Percentiles rank a stretch among this genome's conserved stretches.
These are phyloP conservation scores for Poicephalus meyeri DNA, from an alignment of 2,113 vertebrate species.

Conservation along the genomic window DNA sequence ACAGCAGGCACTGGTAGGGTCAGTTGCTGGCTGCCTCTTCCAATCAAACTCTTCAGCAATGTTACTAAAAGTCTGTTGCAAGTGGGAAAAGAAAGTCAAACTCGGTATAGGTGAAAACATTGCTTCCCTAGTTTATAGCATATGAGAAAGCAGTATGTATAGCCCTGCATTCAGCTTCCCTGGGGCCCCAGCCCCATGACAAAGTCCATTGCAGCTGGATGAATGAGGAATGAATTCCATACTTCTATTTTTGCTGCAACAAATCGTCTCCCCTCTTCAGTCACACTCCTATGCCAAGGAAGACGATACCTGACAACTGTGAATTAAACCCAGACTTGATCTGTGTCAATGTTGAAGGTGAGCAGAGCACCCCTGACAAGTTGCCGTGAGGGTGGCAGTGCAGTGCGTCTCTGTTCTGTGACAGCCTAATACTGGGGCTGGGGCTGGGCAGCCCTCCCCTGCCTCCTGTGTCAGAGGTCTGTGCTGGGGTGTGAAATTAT, in stretches of 20 bases:
- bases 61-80: background rate
- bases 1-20: background rate
- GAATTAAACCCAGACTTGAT: background rate
- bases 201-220: background rate
- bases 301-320: background rate
- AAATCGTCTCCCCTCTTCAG: background rate
- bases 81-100: background rate
- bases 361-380: background rate
- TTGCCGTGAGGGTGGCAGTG: background rate
- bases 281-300: background rate
- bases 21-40: background rate
- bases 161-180: background rate
- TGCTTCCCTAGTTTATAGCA: background rate
- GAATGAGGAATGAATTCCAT: background rate
- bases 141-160: background rate
- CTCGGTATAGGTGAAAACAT: background rate
- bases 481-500: rapidly evolving
- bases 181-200: background rate
- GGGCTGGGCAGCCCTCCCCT: background rate
- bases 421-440: background rate
- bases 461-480: background rate
- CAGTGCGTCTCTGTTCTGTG: background rate
- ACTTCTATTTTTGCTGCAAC: background rate
- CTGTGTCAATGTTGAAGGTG: background rate
- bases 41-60: background rate